A percentile compares a stretch with the other conserved stretches of the same genome.
Conservation (phyloP, 2,888 invertebrate genomes). For the Melieria crassipennis region DNA sequence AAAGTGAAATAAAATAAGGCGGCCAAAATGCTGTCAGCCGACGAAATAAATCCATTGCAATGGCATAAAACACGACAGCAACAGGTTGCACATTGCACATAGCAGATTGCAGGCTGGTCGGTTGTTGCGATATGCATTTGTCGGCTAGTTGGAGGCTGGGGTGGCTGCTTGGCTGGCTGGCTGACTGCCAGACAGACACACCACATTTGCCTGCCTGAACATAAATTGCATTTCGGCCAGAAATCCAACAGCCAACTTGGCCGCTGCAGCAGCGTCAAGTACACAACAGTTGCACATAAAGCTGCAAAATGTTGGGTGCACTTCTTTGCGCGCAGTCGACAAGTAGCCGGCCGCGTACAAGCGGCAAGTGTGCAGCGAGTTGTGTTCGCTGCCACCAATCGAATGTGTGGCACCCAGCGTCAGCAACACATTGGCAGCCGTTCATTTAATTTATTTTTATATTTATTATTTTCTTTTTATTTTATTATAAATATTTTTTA, state of each 20-base stretch:
- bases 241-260: slow-evolving; percentile 19
- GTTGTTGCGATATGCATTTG: slow-evolving; percentile 23
- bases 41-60: slow-evolving; percentile 42
- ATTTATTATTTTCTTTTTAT: not conserved
- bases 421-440: not conserved
- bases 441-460: slow-evolving; percentile 20
- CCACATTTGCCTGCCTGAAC: slow-evolving; percentile 22
- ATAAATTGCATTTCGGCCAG: slow-evolving; percentile 45
- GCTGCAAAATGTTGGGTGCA: not conserved
- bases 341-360: not conserved
- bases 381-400: not conserved
- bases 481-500: too few relatives aligned
- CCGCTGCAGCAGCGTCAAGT: not conserved
- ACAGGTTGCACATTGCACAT: slow-evolving; percentile 42
- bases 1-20: slow-evolving; percentile 23
- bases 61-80: slow-evolving; percentile 44
- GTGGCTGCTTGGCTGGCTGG: too few relatives aligned
- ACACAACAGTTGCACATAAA: not conserved
- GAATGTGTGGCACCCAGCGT: not conserved
- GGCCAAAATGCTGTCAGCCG: slow-evolving; percentile 28
- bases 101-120: slow-evolving; percentile 22
- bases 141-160: slow-evolving; percentile 2
- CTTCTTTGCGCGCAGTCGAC: not conserved
- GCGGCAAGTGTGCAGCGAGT: not conserved
- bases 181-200: slow-evolving; percentile 6